Percentiles rank a stretch among this genome's conserved stretches.
Conservation (phyloP, 2,888 invertebrate genomes). For the Drosophila mimetica region DNA sequence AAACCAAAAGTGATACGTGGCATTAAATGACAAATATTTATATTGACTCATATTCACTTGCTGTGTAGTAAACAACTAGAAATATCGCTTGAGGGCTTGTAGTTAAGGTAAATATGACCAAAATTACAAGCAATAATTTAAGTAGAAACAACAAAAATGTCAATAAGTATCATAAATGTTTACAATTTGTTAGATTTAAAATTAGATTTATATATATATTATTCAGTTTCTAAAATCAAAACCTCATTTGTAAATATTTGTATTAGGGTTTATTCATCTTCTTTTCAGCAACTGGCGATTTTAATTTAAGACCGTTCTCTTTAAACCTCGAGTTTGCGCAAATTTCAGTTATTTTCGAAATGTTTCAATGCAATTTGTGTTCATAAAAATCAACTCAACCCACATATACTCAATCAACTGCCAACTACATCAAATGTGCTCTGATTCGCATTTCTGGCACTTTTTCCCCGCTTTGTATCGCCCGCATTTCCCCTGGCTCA, state of each 20-base stretch:
- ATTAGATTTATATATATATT: too few species aligned
- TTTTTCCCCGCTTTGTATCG: background rate
- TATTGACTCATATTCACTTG: background rate
- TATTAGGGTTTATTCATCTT: too few species aligned
- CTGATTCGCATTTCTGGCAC: conserved; percentile 3
- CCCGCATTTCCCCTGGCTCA: conserved; percentile 19
- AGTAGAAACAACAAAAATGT: too few species aligned
- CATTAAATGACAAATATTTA: conserved; percentile 8
- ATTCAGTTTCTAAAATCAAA: too few species aligned
- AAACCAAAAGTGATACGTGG: conserved; percentile 1
- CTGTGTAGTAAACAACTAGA: background rate
- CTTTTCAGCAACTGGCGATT: too few species aligned
- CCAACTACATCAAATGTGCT: conserved; percentile 42
- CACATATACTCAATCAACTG: conserved; percentile 22
- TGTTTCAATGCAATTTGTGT: conserved; percentile 13
- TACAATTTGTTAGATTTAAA: too few species aligned
- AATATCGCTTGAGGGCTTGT: background rate
- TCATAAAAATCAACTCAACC: conserved; percentile 7
- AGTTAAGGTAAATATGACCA: background rate
- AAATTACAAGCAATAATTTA: too few species aligned
- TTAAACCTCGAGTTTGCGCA: too few species aligned
- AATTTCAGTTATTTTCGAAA: background rate
- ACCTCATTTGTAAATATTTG: too few species aligned
- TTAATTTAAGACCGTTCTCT: too few species aligned
- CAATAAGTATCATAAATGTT: too few species aligned